Base-by-base conservation (phyloP, 2,888 invertebrate species). In the Drosophila merina region DNA sequence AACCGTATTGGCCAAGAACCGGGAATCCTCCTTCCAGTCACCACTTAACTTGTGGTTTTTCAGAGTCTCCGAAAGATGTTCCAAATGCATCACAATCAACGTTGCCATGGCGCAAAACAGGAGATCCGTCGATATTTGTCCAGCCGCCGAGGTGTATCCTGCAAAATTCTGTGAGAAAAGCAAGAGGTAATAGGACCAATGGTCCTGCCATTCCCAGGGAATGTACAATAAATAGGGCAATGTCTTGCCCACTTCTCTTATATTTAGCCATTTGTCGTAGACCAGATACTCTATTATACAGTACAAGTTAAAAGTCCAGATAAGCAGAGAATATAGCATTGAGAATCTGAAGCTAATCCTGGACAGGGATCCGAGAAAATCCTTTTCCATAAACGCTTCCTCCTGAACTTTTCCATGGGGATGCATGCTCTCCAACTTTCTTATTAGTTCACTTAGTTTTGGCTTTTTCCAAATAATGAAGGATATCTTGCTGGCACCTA, bases 71-170 rank as follows among this genome's bases (percentile, higher is more conserved):
- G 76, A 57, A 12, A 90, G 57, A 45, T 75, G 78, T 31, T 91
- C 88, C 6, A 86, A 90, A 56, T 91, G 91, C 91, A 91, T 91
- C 7, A 88, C 74, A 2, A 91, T 45, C 59, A 90, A 85, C 0
- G 87, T 89, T n/a, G 76, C 81, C 49, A 88, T 71, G 3, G 86
- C 84, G 36, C 81, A 88, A 2, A 91, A 72, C 10, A 91, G 48
- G 42, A 91, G 74, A 77, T 91, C 91, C 6, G 86, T 74, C 0
- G 90, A 74, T 4, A 91, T 81, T 26, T 89, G 89, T 0, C 87
- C 86, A 1, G 88, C 73, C 0, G 88, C 84, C 3, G 90, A 57
- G 0, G 85, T 83, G 33, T 73, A 85, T 0, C 89, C 91, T 0
- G 86, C 89, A 3, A 88, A 51, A 12, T 69, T 74, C 51, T 88